Evolutionary conservation across 2,888 invertebrate genomes (phyloP).

Genomic region (Spilarctia lutea): DNA sequence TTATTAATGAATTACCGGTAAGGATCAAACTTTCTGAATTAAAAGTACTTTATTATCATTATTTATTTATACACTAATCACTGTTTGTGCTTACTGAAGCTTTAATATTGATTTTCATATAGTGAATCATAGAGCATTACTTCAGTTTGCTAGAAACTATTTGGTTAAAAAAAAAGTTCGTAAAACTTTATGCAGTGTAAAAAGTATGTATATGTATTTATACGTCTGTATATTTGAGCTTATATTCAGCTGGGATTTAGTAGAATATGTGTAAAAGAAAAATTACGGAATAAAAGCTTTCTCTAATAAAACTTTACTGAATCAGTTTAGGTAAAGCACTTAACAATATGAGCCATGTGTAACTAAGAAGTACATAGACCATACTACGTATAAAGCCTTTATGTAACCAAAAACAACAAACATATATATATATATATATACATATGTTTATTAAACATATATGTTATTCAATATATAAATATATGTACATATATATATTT

Average conservation of each 20-base stretch:
- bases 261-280: not conserved
- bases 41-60: not conserved
- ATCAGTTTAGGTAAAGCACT: not conserved
- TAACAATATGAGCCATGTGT: not conserved
- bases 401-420: too few relatives aligned
- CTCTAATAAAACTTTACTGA: not conserved
- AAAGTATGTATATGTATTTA: not conserved
- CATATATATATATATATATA: too few relatives aligned
- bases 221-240: not conserved
- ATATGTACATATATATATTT: too few relatives aligned
- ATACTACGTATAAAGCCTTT: too few relatives aligned
- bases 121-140: not conserved
- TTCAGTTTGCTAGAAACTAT: not conserved
- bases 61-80: not conserved
- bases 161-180: not conserved
- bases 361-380: too few relatives aligned
- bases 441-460: too few relatives aligned
- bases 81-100: not conserved
- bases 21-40: constrained; percentile 29
- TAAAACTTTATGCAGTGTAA: not conserved
- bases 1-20: constrained; percentile 77
- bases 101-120: not conserved
- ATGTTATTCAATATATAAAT: too few relatives aligned
- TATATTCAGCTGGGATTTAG: not conserved
- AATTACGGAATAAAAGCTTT: not conserved